These are phyloP conservation scores for Porites divaricata DNA, from an alignment of 92 coral and sea anemone genomes.

Conservation along the genomic window DNA sequence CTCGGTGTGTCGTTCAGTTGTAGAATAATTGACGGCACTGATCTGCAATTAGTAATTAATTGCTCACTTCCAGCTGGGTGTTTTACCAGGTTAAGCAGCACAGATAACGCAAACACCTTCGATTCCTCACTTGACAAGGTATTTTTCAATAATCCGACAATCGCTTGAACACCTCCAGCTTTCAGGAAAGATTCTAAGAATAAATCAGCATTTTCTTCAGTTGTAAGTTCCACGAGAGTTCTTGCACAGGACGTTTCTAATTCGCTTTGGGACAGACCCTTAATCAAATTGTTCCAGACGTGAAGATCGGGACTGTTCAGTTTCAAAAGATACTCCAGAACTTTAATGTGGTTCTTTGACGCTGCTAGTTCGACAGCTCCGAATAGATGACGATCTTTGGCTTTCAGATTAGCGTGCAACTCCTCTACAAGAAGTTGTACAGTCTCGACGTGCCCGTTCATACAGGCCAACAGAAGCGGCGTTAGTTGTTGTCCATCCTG, in stretches of 20 bases:
- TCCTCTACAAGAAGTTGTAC: slow-evolving; percentile 86
- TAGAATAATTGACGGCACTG: slow-evolving; percentile 69
- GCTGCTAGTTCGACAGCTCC: slow-evolving; percentile 89
- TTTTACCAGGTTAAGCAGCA: slow-evolving; percentile 69
- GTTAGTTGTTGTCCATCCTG: slow-evolving; percentile 86
- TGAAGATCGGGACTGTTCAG: slow-evolving; percentile 69
- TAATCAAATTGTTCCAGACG: slow-evolving; percentile 81
- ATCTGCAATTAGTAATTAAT: slow-evolving; percentile 51
- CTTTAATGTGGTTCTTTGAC: slow-evolving; percentile 63
- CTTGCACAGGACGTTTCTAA: slow-evolving; percentile 81
- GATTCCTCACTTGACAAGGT: slow-evolving; percentile 80
- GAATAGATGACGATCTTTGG: slow-evolving; percentile 74
- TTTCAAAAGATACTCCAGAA: slow-evolving; percentile 83
- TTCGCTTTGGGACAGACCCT: slow-evolving; percentile 61
- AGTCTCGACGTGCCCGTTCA: slow-evolving; percentile 85
- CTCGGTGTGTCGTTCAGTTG: slow-evolving; percentile 74
- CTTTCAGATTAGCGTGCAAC: slow-evolving; percentile 83
- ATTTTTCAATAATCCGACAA: slow-evolving; percentile 66
- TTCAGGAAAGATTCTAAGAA: slow-evolving; percentile 69
- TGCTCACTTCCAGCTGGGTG: slow-evolving; percentile 61
- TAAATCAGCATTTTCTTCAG: slow-evolving; percentile 55
- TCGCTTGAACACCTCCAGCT: slow-evolving; percentile 72
- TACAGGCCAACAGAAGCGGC: slow-evolving; percentile 88
- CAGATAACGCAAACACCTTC: slow-evolving; percentile 65
- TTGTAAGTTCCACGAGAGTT: slow-evolving; percentile 79